Conservation (phyloP, 2,113 vertebrate species). For the Dryoscopus gambensis region DNA sequence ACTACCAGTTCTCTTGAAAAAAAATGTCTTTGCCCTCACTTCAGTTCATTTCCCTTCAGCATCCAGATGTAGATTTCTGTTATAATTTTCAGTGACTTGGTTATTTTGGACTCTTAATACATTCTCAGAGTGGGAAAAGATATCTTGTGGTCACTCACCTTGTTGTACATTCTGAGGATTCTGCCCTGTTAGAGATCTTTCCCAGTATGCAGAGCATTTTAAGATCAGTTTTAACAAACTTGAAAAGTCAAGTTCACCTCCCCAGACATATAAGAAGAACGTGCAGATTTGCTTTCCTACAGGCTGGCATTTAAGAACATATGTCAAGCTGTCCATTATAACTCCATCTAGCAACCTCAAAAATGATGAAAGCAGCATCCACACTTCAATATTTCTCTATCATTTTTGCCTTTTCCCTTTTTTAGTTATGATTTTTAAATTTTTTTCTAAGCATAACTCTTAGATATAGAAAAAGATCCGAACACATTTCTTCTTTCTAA, state of each 20-base stretch:
- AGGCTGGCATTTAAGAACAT: background rate
- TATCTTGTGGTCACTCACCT: rapidly evolving
- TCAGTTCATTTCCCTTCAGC: background rate
- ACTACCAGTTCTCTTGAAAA: background rate
- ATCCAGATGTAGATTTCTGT: background rate
- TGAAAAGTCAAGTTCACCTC: background rate
- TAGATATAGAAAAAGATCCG: background rate
- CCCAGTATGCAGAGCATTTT: background rate
- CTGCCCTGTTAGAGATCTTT: background rate
- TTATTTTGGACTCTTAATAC: background rate
- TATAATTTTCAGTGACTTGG: background rate
- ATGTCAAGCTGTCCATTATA: background rate
- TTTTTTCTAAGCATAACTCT: background rate
- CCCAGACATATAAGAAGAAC: background rate
- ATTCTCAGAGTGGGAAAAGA: background rate
- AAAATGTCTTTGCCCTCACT: background rate
- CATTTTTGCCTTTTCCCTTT: background rate
- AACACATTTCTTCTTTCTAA: background rate
- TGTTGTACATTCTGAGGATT: background rate
- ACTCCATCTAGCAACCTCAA: background rate
- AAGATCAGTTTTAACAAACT: background rate
- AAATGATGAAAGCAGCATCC: background rate
- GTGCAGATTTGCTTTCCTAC: background rate
- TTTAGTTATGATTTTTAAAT: background rate
- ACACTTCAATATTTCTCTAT: background rate